phyloP scores from a whole-genome alignment of 2,797 vertebrate species.

The Kryptopterus vitreolus region DNA sequence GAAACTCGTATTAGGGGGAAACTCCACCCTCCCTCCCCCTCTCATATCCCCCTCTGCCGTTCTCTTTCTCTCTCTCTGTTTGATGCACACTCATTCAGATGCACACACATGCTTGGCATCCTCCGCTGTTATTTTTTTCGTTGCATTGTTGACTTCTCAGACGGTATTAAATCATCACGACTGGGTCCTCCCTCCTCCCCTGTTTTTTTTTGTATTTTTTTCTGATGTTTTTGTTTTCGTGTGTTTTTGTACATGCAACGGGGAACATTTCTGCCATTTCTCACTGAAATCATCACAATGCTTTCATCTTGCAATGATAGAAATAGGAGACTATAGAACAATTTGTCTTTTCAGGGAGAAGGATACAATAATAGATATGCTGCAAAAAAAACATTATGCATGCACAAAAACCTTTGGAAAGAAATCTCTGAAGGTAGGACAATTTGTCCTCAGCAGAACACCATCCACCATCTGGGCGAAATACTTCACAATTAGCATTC shows the following conservation, averaged over 20 bases:
- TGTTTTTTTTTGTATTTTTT: neutral
- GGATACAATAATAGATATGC: neutral
- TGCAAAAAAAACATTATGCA: neutral
- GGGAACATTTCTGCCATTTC: neutral
- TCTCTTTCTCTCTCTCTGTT: neutral
- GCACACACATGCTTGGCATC: slow-evolving; percentile 7
- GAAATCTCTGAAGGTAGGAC: neutral
- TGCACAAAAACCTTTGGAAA: neutral
- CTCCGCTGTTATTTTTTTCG: neutral
- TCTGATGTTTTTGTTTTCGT: slow-evolving; percentile 12
- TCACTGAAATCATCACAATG: neutral
- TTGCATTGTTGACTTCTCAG: slow-evolving; percentile 29
- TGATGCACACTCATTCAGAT: neutral
- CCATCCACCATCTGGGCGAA: neutral
- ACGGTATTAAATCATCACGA: slow-evolving; percentile 33
- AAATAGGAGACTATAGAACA: neutral
- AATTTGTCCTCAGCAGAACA: neutral
- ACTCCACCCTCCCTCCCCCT: slow-evolving; percentile 5
- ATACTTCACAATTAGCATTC: slow-evolving; percentile 8
- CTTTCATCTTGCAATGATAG: neutral
- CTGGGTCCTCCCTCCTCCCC: neutral
- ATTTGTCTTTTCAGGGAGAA: neutral
- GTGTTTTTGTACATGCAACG: neutral
- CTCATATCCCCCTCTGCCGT: neutral
- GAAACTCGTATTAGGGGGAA: slow-evolving; percentile 19